Evolutionary conservation across 1,140 invertebrate genomes (phyloP), one percentile per base, ranked within the genome.

Genomic region (Drosophila orena): DNA sequence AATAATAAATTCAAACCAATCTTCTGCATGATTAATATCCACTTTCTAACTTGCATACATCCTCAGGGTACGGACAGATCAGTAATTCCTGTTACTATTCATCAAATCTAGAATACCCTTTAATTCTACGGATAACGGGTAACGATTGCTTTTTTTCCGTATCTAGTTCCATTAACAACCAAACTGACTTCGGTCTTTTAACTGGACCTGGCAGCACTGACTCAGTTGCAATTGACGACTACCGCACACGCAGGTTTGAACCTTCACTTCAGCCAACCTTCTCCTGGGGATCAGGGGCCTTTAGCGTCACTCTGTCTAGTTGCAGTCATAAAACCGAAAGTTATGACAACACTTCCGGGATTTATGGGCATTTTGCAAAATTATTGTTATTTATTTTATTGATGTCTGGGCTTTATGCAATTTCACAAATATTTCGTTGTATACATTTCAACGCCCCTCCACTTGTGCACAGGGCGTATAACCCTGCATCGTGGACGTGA

Each of bases 341-440:
- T 88, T 88, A 88, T 88, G 84, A 88, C 84, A 79, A 84, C 84
- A 66, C 73, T 61, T 47, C 53, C 61, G 70, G 84, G 84, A 88
- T 88, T 88, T 88, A 88, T 88, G 84, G 69, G 49, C 69, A 84
- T 72, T 89, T 86, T 77, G 80, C 72, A 84, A 81, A 88, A 88
- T 88, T 88, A 89, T 89, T 89, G 76, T 88, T 88, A 88, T 88
- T 88, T 89, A 89, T 88, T 84, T 84, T 88, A 88, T 88, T 88
- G 84, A 88, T 89, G 84, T 89, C 85, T 77, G 74, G 79, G 66
- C 78, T 66, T 70, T 81, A 69, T 80, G 77, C 81, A 77, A 80
- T 85, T 86, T 71, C 72, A 85, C 76, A 85, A 88, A 83, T 83
- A 79, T 88, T 88, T 76, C 65, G 58, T 75, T 88, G 83, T 84